Conservation (phyloP, 2,113 vertebrate species). For the Gracilinanus agilis region DNA sequence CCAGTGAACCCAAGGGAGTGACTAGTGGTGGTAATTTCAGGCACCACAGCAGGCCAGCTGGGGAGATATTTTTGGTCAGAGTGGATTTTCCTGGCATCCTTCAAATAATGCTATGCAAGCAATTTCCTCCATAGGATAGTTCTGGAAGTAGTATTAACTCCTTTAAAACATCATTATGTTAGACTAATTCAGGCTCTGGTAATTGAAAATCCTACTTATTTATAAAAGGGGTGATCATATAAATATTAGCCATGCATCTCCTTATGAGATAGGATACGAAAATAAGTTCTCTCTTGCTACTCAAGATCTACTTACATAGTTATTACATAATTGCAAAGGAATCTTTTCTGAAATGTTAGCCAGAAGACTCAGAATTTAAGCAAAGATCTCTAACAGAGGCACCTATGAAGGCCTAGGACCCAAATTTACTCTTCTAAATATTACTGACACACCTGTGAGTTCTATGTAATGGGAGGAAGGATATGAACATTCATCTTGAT, state of each 20-base stretch:
- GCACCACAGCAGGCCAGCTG: not conserved
- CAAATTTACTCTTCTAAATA: not conserved
- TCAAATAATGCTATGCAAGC: not conserved
- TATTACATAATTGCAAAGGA: not conserved
- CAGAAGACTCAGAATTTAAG: not conserved
- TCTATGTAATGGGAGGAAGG: not conserved
- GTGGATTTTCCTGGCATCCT: not conserved
- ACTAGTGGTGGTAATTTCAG: not conserved
- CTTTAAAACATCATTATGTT: rapidly evolving
- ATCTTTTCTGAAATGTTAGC: not conserved
- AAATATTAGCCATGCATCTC: not conserved
- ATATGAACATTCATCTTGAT: not conserved
- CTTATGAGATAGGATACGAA: not conserved
- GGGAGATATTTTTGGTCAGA: not conserved
- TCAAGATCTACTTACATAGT: not conserved
- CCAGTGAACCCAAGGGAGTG: not conserved
- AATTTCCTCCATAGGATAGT: not conserved
- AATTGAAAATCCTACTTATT: not conserved
- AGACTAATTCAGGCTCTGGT: not conserved
- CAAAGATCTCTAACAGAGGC: not conserved
- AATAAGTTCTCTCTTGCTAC: not conserved
- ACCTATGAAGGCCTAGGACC: not conserved
- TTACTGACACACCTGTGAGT: not conserved
- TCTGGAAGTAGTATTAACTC: too few relatives aligned
- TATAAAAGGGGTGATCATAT: not conserved